Percentiles rank a stretch among this genome's conserved stretches.
These are phyloP conservation scores for Phoxinus phoxinus DNA, from an alignment of 2,113 vertebrate genomes.

Conservation along the genomic window DNA sequence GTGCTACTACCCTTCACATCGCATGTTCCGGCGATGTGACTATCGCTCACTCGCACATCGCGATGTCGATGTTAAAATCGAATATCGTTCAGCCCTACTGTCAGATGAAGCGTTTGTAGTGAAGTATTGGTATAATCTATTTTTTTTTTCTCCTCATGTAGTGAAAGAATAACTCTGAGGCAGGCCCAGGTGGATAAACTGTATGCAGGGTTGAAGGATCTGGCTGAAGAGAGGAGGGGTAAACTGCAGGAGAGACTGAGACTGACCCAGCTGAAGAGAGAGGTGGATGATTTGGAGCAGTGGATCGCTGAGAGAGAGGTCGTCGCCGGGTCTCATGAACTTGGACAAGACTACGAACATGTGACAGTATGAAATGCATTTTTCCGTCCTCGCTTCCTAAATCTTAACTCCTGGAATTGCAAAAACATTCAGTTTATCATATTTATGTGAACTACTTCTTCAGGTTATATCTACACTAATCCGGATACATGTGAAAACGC, in stretches of 20 bases:
- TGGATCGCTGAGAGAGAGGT: conserved; percentile 95
- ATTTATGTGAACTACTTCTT: not conserved
- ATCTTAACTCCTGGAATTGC: not conserved
- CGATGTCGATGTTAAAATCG: no score
- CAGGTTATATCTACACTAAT: not conserved
- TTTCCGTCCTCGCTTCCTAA: not conserved
- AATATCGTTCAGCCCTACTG: no score
- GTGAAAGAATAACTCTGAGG: conserved; percentile 85
- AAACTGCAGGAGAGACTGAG: conserved; percentile 88
- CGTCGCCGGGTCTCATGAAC: conserved; percentile 92
- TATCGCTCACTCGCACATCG: no score
- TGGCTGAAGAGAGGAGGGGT: conserved; percentile 85
- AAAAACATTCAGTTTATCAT: not conserved
- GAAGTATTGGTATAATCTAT: not conserved
- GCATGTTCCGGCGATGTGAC: no score
- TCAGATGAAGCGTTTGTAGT: not conserved
- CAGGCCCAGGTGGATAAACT: conserved; percentile 92
- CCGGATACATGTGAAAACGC: no score
- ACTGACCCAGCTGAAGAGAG: conserved; percentile 90
- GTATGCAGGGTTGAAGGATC: conserved; percentile 87
- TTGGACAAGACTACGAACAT: conserved; percentile 96
- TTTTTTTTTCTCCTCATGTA: conserved; percentile 43
- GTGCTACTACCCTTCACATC: no score
- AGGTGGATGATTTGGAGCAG: conserved; percentile 94
- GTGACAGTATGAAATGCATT: conserved; percentile 80